Evolutionary conservation across 2,888 invertebrate species (phyloP).

Genomic region (Petrophora chlorosata): DNA sequence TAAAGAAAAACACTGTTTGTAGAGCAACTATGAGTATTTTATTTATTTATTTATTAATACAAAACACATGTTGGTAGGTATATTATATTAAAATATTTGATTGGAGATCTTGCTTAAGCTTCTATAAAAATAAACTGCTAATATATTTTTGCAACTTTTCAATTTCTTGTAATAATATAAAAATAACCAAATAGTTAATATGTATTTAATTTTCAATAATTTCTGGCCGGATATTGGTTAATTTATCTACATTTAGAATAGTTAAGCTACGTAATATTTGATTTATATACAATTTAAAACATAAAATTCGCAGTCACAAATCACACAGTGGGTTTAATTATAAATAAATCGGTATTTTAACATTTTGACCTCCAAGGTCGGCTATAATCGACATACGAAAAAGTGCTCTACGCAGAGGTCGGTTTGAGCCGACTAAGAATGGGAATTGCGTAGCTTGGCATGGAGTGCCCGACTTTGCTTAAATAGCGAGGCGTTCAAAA

Average conservation of each 20-base stretch:
- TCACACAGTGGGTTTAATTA: too few relatives aligned
- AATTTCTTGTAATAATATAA: neutral
- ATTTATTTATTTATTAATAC: neutral
- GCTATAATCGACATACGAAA: too few relatives aligned
- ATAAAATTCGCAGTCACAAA: neutral
- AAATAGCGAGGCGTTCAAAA: too few relatives aligned
- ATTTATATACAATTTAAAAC: constrained; percentile 17
- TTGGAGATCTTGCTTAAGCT: constrained; percentile 9
- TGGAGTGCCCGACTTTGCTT: too few relatives aligned
- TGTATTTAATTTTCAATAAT: constrained; percentile 37
- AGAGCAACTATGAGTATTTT: constrained; percentile 13
- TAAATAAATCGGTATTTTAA: too few relatives aligned
- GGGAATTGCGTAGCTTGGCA: too few relatives aligned
- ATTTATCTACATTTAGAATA: constrained; percentile 38
- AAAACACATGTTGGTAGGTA: neutral
- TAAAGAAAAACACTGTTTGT: too few relatives aligned
- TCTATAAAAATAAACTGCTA: constrained; percentile 1
- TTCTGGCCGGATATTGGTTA: constrained; percentile 41
- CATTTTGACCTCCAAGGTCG: too few relatives aligned
- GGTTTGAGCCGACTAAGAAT: too few relatives aligned
- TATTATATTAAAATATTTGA: neutral
- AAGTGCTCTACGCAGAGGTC: too few relatives aligned
- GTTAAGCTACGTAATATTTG: constrained; percentile 32
- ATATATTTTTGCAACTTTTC: neutral
- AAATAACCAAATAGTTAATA: too few relatives aligned